Percentiles rank a stretch among this genome's conserved stretches.
phyloP scores from a whole-genome alignment of 2,797 vertebrate genomes.

The Eidolon dupreanum region DNA sequence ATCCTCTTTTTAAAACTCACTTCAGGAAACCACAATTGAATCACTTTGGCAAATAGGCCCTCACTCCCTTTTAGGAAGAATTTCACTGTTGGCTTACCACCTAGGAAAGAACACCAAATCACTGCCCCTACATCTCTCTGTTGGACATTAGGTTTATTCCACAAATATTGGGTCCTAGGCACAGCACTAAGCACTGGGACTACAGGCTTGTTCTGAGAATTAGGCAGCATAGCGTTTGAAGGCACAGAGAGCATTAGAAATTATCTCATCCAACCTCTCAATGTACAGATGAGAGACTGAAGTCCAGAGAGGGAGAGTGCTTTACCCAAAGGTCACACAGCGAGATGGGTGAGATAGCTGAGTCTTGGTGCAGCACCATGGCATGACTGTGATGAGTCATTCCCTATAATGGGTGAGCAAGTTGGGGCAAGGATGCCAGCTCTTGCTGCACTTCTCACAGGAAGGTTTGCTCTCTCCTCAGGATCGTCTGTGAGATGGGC shows the following conservation, averaged over 20 bases:
- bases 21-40: conserved; percentile 62
- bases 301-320: neutral
- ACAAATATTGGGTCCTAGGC: neutral
- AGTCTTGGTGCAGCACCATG: neutral
- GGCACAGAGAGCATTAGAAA: neutral
- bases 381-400: neutral
- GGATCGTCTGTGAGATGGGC: conserved; percentile 98
- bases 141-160: neutral
- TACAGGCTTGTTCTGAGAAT: neutral
- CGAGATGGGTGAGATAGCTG: neutral
- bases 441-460: conserved; percentile 46
- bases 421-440: neutral
- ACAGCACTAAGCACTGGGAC: fast-evolving
- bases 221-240: neutral
- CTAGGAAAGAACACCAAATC: neutral
- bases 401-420: neutral
- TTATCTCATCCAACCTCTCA: neutral
- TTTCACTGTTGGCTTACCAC: neutral
- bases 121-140: neutral
- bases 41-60: conserved; percentile 75
- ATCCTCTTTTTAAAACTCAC: conserved; percentile 76
- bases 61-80: neutral
- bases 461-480: conserved; percentile 81
- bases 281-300: neutral
- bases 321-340: neutral